Evolutionary conservation across 2,888 invertebrate genomes (phyloP), one percentile per base, ranked within the genome.

Genomic region (Ferdinandea cuprea): DNA sequence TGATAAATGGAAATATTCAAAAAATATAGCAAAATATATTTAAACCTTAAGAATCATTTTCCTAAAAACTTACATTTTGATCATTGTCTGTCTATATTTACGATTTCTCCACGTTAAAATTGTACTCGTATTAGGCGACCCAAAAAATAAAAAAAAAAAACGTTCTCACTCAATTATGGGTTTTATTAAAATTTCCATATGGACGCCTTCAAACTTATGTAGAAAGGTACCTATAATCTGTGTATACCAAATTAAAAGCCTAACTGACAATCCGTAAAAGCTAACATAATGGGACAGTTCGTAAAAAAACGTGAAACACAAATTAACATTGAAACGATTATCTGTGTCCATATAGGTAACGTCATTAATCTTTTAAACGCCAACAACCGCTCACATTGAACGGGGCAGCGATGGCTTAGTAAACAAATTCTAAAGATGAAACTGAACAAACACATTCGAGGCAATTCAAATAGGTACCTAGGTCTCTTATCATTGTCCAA

Each of bases 401-500:
- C 37, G 44, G 63, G n/a, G n/a, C n/a, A n/a, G n/a, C 58, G 65
- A 32, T 59, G 59, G 65, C 25, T 73, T 56, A 46, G 61, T 44
- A 69, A 80, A 80, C 68, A 80, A 61, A 56, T 56, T 56, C 35
- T 3, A 25, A 63, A 63, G 66, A 68, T 71, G 77, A 71, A 63
- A 63, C 66, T 68, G 17, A 73, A 42, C 32, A 68, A 79, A 73
- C 48, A 61, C 17, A 59, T 61, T 58, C 54, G 15, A 28, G 32
- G 59, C 28, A 46, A 71, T 30, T 71, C 32, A 52, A 68, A 56
- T 30, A 76, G n/a, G n/a, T n/a, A n/a, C n/a, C n/a, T n/a, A n/a
- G n/a, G n/a, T n/a, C n/a, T 19, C 66, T 79, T 79, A 79, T 79
- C 79, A 79, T 30, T 73, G 35, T 73, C 30, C 73, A 79, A 71